Base-by-base conservation (phyloP, 2,797 vertebrate genomes). In the Sebastes matsubarae region DNA sequence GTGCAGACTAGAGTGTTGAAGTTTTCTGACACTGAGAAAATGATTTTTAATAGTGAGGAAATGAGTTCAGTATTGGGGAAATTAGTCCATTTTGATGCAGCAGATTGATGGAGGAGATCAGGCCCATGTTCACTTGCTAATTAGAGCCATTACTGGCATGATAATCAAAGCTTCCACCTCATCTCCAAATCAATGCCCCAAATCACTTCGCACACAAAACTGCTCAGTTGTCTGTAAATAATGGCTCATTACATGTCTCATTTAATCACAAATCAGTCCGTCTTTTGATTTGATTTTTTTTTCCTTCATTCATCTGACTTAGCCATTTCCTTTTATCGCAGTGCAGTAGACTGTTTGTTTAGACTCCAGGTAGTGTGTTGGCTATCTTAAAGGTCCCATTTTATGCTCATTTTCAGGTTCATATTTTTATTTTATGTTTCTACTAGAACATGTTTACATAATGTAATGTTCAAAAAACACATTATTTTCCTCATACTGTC, bases 11-110 rank as follows among this genome's bases (percentile, higher is more conserved):
- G 42, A 13, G 25, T n/a, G 38, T 32, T 70, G 54, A 79, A 25
- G 14, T 65, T 85, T 77, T 67, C 36, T 80, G 30, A 81, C 11
- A 59, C 18, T 75, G 72, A 50, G 66, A 58, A 59, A 29, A 61
- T 10, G 0, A 4, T 36, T 68, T 75, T 1, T 77, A 64, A 76
- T 50, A 20, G 30, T 46, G 50, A 77, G 69, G 71, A 87, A 89
- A 83, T 85, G 1, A 88, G 67, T 77, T 86, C 8, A 66, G 73
- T 81, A 75, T 75, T 75, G 22, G 63, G 65, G 29, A 83, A 79
- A 84, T 87, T 14, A 34, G 60, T 75, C 25, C 0, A 59, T 82
- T 66, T 64, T 61, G 59, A 69, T 72, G 46, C 50, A 63, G 72
- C 27, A 76, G 80, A 77, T 38, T 68, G 42, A 68, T 75, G 25